These are phyloP conservation scores for Bufo bufo DNA, from an alignment of 2,113 vertebrate species.

Conservation along the genomic window DNA sequence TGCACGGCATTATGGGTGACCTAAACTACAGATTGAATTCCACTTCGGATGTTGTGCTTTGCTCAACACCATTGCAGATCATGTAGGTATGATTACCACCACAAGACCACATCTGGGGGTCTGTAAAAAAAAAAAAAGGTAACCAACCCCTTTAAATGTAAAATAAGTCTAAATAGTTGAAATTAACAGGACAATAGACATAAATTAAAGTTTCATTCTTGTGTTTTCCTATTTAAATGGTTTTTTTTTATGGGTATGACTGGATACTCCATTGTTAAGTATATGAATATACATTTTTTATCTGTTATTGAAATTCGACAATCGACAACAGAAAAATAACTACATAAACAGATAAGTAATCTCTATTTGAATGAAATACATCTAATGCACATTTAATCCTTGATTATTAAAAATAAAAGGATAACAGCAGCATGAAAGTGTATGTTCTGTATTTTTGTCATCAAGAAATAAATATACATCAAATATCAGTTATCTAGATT, in stretches of 20 bases:
- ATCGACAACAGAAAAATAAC: slow-evolving; percentile 25
- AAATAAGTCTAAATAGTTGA: not conserved
- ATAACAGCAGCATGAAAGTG: slow-evolving; percentile 7
- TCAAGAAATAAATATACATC: slow-evolving; percentile 36
- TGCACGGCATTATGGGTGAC: too few species aligned
- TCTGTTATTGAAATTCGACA: not conserved
- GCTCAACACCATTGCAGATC: too few species aligned
- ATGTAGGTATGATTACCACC: too few species aligned
- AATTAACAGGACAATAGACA: not conserved
- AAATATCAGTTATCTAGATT: slow-evolving; percentile 52
- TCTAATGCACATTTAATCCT: slow-evolving; percentile 26
- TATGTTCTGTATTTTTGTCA: not conserved
- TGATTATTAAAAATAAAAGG: slow-evolving; percentile 2
- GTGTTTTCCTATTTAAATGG: not conserved
- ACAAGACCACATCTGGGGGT: too few species aligned
- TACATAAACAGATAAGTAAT: slow-evolving; percentile 29
- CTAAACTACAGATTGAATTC: too few species aligned
- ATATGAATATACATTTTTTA: not conserved
- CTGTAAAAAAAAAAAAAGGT: too few species aligned
- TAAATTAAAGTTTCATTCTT: not conserved
- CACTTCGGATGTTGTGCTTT: too few species aligned
- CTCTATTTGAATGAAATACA: slow-evolving; percentile 14
- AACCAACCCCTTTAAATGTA: too few species aligned
- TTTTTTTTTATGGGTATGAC: not conserved
- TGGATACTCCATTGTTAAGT: not conserved